Conservation (phyloP, 2,113 vertebrate species). For the Ptilonorhynchus violaceus region DNA sequence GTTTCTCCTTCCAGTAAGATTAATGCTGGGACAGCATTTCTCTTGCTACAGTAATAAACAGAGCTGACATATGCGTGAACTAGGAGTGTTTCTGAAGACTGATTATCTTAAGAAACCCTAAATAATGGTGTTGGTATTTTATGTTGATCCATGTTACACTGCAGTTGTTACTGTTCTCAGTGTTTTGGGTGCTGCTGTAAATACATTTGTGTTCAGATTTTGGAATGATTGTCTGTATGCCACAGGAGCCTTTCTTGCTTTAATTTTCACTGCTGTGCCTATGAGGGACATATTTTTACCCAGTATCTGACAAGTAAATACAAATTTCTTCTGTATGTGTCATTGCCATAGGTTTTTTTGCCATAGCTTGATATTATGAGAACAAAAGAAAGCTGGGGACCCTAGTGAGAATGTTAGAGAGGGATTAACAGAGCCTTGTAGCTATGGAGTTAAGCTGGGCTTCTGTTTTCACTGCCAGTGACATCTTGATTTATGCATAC, state of each 20-base stretch:
- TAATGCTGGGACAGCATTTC: not conserved
- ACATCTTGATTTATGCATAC: slow-evolving; percentile 57
- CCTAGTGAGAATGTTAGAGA: slow-evolving; percentile 1
- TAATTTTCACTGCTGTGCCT: not conserved
- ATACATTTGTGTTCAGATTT: not conserved
- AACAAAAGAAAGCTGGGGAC: slow-evolving; percentile 29
- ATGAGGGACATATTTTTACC: not conserved
- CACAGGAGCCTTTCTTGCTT: not conserved
- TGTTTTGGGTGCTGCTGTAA: not conserved
- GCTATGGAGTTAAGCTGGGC: slow-evolving; percentile 54
- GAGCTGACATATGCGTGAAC: not conserved
- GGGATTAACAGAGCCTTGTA: slow-evolving; percentile 53
- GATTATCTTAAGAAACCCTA: not conserved
- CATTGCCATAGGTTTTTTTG: not conserved
- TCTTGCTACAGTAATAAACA: not conserved
- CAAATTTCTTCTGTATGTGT: not conserved
- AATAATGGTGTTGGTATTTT: not conserved
- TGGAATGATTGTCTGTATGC: not conserved
- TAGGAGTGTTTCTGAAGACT: not conserved
- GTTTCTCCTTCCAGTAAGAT: not conserved
- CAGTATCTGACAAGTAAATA: not conserved
- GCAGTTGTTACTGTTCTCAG: not conserved
- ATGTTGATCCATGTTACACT: not conserved
- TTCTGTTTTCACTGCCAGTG: slow-evolving; percentile 34
- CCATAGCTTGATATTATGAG: not conserved